Evolutionary conservation across 2,797 vertebrate genomes (phyloP), one percentile per base, ranked within the genome.

Genomic region (Schizopygopsis pylzovi): DNA sequence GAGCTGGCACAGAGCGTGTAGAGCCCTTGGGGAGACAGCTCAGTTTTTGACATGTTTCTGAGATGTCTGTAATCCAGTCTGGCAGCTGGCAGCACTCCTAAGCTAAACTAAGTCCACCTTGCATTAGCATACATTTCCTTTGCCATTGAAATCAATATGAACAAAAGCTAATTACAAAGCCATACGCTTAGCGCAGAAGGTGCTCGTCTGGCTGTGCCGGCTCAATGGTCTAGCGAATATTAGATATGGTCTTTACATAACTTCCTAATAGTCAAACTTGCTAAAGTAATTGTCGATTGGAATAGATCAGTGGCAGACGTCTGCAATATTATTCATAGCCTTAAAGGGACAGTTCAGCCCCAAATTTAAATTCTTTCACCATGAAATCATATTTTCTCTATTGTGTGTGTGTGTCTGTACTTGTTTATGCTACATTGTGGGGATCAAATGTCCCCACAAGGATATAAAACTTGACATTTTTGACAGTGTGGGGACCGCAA

Each of bases 21-120:
- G 33, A 88, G 86, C 86, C 88, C 80, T 86, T 39, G 76, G 89
- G 84, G 75, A 90, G 88, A 82, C 82, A 79, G 79, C 84, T 85
- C 41, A 37, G 82, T 81, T 88, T 86, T 84, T 86, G 77, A 83
- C 82, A 85, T 71, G 81, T 90, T 89, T 87, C 86, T 85, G 68
- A 83, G 86, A 90, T 73, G 86, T 79, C 89, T 88, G 82, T 89
- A 85, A 90, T 90, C 87, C 79, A 88, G 73, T 86, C 63, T 86
- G 80, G 84, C 83, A 83, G 86, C 79, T 87, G 85, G 87, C 78
- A 85, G 79, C 67, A 59, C 87, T 87, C 85, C 82, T 73, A 85
- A 73, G 71, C 87, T 79, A 83, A 81, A 13, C 83, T 84, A 72
- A 86, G 87, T 84, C 85, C 85, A 82, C 84, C 77, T 86, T 84